Evolutionary conservation across 1,140 invertebrate genomes (phyloP).

Genomic region (Carposina sasakii): DNA sequence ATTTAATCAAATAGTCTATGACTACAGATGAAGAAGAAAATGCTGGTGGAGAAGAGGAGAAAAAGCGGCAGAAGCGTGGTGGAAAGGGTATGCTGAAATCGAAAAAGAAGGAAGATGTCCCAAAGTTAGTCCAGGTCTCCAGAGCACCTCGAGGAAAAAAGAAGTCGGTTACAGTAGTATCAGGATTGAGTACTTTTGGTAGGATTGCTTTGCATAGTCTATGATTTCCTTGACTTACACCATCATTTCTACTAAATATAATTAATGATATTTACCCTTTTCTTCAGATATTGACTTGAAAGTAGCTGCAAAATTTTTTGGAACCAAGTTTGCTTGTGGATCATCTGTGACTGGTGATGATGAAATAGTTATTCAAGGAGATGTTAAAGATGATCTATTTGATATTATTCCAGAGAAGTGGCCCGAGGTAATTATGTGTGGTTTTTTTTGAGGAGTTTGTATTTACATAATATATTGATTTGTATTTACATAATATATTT

Average conservation of each 20-base stretch:
- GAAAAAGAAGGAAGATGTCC: slow-evolving; percentile 90
- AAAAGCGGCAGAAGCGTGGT: slow-evolving; percentile 92
- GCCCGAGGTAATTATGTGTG: slow-evolving; percentile 83
- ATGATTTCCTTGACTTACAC: no score
- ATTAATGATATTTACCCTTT: no score
- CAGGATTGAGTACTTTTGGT: slow-evolving; percentile 92
- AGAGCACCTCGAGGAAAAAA: slow-evolving; percentile 97
- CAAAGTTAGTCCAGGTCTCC: slow-evolving; percentile 88
- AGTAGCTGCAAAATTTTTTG: slow-evolving; percentile 98
- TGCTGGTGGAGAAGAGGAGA: slow-evolving; percentile 87
- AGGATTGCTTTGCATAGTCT: no score
- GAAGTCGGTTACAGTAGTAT: slow-evolving; percentile 96
- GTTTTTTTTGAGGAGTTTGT: background rate
- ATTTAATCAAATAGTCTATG: no score
- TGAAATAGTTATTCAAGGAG: slow-evolving; percentile 99
- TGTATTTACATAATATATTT: slow-evolving; percentile 10
- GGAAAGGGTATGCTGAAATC: slow-evolving; percentile 92
- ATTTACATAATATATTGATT: slow-evolving; percentile 3
- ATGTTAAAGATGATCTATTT: slow-evolving; percentile 97
- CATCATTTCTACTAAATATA: no score
- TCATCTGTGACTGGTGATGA: slow-evolving; percentile 98
- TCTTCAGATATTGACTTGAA: slow-evolving; percentile 97
- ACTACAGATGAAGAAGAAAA: slow-evolving; percentile 75
- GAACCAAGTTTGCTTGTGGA: slow-evolving; percentile 98
- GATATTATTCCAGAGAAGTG: slow-evolving; percentile 99